Conservation (phyloP, 2,888 invertebrate genomes). For the Brachypterus glaber region DNA sequence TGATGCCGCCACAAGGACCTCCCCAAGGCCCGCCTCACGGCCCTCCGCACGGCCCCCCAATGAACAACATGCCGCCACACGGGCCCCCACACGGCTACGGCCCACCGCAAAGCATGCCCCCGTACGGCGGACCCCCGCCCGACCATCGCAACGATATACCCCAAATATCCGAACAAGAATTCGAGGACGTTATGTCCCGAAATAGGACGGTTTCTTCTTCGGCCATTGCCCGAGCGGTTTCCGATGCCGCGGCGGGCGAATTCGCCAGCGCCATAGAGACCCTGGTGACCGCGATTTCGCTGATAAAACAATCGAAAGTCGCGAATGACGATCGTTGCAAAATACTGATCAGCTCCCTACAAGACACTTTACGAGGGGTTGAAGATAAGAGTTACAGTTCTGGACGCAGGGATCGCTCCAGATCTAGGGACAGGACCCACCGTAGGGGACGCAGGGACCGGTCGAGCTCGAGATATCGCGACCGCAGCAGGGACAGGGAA, state of each 20-base stretch:
- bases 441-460: conserved; percentile 37
- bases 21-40: conserved; percentile 57
- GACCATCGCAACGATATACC: conserved; percentile 49
- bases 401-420: conserved; percentile 50
- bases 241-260: conserved; percentile 95
- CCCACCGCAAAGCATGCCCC: conserved; percentile 40
- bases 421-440: conserved; percentile 38
- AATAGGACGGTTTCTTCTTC: conserved; percentile 96
- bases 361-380: conserved; percentile 90
- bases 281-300: conserved; percentile 93
- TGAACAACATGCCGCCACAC: conserved; percentile 40
- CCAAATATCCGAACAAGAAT: conserved; percentile 82
- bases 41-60: conserved; percentile 51
- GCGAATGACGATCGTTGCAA: conserved; percentile 96
- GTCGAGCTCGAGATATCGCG: conserved; percentile 40
- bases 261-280: conserved; percentile 98
- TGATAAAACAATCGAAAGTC: conserved; percentile 91
- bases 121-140: conserved; percentile 50
- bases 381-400: conserved; percentile 94
- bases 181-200: conserved; percentile 95
- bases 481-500: conserved; percentile 49
- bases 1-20: conserved; percentile 55
- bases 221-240: conserved; percentile 94
- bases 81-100: conserved; percentile 49
- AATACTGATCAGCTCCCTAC: conserved; percentile 87